Conservation (phyloP, 1,140 invertebrate species). For the Drosophila ambigua region DNA sequence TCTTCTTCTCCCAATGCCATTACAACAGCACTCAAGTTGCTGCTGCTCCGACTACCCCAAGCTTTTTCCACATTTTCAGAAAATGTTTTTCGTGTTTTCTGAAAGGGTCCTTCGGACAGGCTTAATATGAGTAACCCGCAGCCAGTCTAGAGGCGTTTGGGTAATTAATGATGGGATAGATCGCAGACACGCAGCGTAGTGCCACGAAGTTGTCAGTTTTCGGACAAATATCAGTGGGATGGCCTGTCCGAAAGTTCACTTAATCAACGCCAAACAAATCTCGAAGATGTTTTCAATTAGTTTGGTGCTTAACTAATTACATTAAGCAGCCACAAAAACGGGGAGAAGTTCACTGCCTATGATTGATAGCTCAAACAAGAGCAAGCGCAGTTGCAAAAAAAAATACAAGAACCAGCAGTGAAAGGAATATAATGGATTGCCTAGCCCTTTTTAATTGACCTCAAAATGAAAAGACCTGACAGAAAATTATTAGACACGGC, state of each 20-base stretch:
- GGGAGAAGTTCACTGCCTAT: constrained; percentile 11
- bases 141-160: constrained; percentile 36
- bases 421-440: neutral
- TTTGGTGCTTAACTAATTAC: constrained; percentile 68
- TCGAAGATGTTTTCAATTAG: constrained; percentile 74
- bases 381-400: too few relatives aligned
- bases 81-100: constrained; percentile 52
- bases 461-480: constrained; percentile 25
- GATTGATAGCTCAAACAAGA: constrained; percentile 38
- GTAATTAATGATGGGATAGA: constrained; percentile 66
- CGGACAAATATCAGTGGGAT: constrained; percentile 66
- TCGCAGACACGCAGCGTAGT: constrained; percentile 15
- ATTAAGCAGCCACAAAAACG: constrained; percentile 17
- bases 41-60: constrained; percentile 16
- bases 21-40: constrained; percentile 55
- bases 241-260: constrained; percentile 56
- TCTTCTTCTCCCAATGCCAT: constrained; percentile 11
- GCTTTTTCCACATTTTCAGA: constrained; percentile 44
- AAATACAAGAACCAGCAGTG: neutral
- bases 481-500: constrained; percentile 15
- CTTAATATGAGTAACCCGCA: constrained; percentile 20
- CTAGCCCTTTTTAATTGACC: constrained; percentile 42
- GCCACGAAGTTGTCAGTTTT: constrained; percentile 60
- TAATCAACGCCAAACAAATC: constrained; percentile 69
- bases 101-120: constrained; percentile 34